These are phyloP conservation scores for Cololabis saira DNA, from an alignment of 2,113 vertebrate species.

Conservation along the genomic window DNA sequence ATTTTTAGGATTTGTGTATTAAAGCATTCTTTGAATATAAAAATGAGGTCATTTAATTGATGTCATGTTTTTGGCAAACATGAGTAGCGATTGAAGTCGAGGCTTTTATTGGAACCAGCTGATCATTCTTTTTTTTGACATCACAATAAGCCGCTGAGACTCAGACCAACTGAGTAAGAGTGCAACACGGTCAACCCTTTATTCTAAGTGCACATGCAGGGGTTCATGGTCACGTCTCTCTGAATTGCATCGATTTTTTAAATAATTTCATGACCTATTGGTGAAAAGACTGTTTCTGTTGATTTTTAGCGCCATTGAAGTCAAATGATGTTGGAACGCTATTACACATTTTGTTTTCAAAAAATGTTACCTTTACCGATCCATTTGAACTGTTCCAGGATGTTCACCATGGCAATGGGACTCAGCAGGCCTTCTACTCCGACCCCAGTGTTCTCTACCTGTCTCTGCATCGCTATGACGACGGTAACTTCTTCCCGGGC, in stretches of 20 bases:
- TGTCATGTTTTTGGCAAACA: constrained; percentile 38
- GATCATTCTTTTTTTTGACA: constrained; percentile 19
- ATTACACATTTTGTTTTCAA: too few relatives aligned
- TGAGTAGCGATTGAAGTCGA: constrained; percentile 40
- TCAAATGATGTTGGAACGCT: not conserved
- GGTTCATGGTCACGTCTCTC: not conserved
- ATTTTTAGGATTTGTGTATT: constrained; percentile 47
- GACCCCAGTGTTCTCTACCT: constrained; percentile 94
- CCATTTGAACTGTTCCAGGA: constrained; percentile 62
- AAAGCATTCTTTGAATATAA: constrained; percentile 58
- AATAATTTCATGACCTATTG: not conserved
- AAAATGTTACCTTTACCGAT: not conserved
- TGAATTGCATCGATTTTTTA: not conserved
- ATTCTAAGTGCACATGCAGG: constrained; percentile 19
- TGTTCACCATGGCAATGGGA: constrained; percentile 87
- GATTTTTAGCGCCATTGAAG: not conserved
- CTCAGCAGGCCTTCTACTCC: constrained; percentile 94
- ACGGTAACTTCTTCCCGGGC: constrained; percentile 98
- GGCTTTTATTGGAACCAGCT: constrained; percentile 44
- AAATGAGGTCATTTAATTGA: constrained; percentile 60
- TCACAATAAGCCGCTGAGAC: constrained; percentile 19
- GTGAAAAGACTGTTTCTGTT: not conserved
- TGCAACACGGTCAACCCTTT: not conserved
- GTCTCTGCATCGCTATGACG: constrained; percentile 96
- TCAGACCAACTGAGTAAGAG: too few relatives aligned